Percentiles rank a stretch among this genome's conserved stretches.
phyloP scores from a whole-genome alignment of 92 coral and sea anemone genomes.

The Epizoanthus ramosus region DNA sequence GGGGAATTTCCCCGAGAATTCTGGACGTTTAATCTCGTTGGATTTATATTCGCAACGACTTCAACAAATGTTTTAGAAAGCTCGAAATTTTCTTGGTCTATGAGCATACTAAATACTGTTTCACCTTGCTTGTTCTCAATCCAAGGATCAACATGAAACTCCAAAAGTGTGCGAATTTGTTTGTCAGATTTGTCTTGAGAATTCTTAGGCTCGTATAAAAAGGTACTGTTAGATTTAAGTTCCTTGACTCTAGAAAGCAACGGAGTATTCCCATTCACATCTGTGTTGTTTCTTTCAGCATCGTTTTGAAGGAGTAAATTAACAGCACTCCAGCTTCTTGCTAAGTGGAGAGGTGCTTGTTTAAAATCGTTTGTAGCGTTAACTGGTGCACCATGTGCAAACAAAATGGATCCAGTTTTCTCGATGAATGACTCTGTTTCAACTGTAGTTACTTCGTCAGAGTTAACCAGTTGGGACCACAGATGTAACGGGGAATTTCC shows the following conservation, averaged over 20 bases:
- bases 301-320: background rate
- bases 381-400: background rate
- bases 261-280: background rate
- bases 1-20: background rate
- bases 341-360: background rate
- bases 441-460: background rate
- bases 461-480: background rate
- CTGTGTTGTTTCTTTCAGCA: background rate
- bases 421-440: background rate
- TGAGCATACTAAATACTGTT: background rate
- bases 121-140: background rate
- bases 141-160: background rate
- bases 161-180: slow-evolving; percentile 1
- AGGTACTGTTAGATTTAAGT: background rate
- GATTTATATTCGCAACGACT: background rate
- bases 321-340: background rate
- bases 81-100: background rate
- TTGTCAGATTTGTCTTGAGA: background rate
- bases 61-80: slow-evolving; percentile 1
- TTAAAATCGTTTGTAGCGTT: background rate
- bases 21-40: background rate
- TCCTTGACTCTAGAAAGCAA: background rate
- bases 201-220: background rate
- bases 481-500: background rate
- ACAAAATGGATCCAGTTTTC: background rate